Base-by-base conservation (phyloP, 1,140 invertebrate species). In the Caenorhabditis remanei region DNA sequence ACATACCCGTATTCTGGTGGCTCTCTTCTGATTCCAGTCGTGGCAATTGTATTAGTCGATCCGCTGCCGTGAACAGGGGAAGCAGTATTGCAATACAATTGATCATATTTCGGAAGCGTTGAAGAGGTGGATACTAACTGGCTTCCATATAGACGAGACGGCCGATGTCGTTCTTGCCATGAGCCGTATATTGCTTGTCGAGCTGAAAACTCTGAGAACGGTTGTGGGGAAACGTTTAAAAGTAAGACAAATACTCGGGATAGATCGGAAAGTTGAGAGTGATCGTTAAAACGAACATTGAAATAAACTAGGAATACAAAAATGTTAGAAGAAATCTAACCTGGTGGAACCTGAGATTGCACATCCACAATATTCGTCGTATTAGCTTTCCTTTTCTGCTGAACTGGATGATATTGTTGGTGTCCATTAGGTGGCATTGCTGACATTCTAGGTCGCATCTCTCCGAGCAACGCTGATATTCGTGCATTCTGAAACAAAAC, bases 1-100 rank as follows among this genome's bases (percentile, higher is more conserved):
- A 79, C 71, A 50, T 32, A 79, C 71, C 71, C 71, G 9, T 79
- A 79, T 79, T 79, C 71, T 19, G 71, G 71, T 79, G 71, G 71
- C n/a, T 79, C 71, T 79, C 71, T 79, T 14, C 71, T 13, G 19
- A 79, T 79, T 79, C 71, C 71, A 24, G 71, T 79, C 4, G 71
- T 79, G 6, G 71, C 71, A 79, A 79, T 79, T 32, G 71, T 79
- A 79, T 79, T 79, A 9, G 43, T 79, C n/a, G 71, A 79, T 50
- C 71, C 71, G n/a, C 21, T 50, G 8, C 67, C 67, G n/a, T 41
- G n/a, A 1, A 79, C 24, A 13, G 71, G 65, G 16, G 65, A 8
- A 24, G 11, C n/a, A 9, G 46, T 79, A 50, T 79, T 79, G 46
- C 71, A 79, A 24, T 79, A 79, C 71, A 79, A 79, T 50, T 79